Evolutionary conservation across 1,140 invertebrate genomes (phyloP).

Genomic region (Calliopsis andreniformis): DNA sequence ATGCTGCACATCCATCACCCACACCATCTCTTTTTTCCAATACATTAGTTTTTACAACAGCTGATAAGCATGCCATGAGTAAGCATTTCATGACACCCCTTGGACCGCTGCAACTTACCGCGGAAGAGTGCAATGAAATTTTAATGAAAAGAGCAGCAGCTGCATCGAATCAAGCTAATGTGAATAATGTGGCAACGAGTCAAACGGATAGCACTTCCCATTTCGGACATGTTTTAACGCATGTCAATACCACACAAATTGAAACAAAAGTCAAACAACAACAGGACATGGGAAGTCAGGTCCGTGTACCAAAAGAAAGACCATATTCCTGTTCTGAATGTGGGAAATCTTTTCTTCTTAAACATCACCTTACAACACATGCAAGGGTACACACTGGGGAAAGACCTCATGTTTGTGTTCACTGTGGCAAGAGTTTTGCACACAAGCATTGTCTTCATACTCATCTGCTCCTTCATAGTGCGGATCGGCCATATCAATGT

Average conservation of each 20-base stretch:
- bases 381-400: constrained; percentile 90
- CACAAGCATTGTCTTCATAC: constrained; percentile 92
- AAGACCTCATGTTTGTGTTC: constrained; percentile 90
- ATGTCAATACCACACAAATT: constrained; percentile 82
- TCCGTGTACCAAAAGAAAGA: constrained; percentile 85
- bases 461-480: constrained; percentile 89
- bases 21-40: constrained; percentile 77
- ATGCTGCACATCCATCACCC: constrained; percentile 75
- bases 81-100: constrained; percentile 85
- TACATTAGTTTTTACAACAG: constrained; percentile 78
- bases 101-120: constrained; percentile 87
- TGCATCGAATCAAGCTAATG: constrained; percentile 72
- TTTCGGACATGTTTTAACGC: constrained; percentile 79
- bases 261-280: constrained; percentile 83
- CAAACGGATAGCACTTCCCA: constrained; percentile 80
- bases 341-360: constrained; percentile 91
- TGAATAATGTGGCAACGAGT: constrained; percentile 75
- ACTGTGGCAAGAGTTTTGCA: constrained; percentile 93
- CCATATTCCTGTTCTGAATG: constrained; percentile 91
- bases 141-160: constrained; percentile 85
- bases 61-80: constrained; percentile 78
- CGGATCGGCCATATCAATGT: constrained; percentile 91
- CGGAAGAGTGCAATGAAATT: constrained; percentile 90
- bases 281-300: constrained; percentile 83
- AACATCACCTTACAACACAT: constrained; percentile 91